Percentiles rank a stretch among this genome's conserved stretches.
phyloP scores from a whole-genome alignment of 2,113 vertebrate genomes.

The Polypterus bichir region DNA sequence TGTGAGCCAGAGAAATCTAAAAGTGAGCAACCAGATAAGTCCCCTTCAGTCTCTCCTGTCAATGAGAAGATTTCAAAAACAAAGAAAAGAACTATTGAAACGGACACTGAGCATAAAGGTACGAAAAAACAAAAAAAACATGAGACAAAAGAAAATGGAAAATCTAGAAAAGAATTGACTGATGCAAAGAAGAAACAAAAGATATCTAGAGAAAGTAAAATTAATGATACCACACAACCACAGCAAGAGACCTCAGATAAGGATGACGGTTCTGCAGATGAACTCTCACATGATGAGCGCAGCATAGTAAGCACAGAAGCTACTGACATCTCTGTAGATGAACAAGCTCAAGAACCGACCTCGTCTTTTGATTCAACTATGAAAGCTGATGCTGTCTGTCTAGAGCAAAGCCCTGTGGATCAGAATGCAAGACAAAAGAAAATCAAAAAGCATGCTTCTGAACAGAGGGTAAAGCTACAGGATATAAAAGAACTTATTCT shows the following conservation, averaged over 20 bases:
- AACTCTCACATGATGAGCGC: constrained; percentile 35
- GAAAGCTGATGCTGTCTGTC: not conserved
- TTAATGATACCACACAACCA: constrained; percentile 14
- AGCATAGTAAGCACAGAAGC: constrained; percentile 37
- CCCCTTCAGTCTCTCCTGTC: constrained; percentile 31
- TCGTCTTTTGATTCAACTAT: constrained; percentile 1
- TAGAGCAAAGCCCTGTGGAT: constrained; percentile 9
- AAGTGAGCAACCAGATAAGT: constrained; percentile 41
- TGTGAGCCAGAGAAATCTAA: constrained; percentile 65
- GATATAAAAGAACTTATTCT: constrained; percentile 44
- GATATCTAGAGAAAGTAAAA: constrained; percentile 47
- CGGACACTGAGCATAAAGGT: constrained; percentile 58
- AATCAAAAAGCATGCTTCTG: constrained; percentile 42
- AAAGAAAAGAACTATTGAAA: constrained; percentile 44
- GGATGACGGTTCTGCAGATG: constrained; percentile 40
- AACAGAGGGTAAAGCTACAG: constrained; percentile 39
- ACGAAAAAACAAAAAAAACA: constrained; percentile 78
- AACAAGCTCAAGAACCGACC: constrained; percentile 16
- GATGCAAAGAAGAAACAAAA: constrained; percentile 56
- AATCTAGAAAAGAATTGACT: constrained; percentile 44
- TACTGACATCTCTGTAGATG: constrained; percentile 22
- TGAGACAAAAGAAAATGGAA: constrained; percentile 59
- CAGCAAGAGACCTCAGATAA: constrained; percentile 26
- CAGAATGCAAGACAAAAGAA: constrained; percentile 62
- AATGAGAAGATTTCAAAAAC: constrained; percentile 56